phyloP scores from a whole-genome alignment of 2,888 invertebrate genomes.

The Noctua janthina region DNA sequence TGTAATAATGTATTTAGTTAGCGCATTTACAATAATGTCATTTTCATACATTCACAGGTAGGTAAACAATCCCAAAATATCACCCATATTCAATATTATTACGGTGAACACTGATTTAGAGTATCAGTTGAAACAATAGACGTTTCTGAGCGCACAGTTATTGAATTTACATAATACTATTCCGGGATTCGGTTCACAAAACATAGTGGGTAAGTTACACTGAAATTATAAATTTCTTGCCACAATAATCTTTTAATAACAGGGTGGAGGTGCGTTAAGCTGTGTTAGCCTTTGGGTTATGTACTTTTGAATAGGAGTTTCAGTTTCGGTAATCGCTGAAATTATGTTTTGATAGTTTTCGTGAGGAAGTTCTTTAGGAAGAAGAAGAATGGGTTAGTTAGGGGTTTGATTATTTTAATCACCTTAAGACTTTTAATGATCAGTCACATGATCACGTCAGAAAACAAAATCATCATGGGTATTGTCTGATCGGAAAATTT shows the following conservation, averaged over 20 bases:
- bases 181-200: conserved; percentile 74
- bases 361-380: conserved; percentile 56
- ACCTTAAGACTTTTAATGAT: background rate
- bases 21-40: background rate
- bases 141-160: conserved; percentile 71
- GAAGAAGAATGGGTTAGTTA: background rate
- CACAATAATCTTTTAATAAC: conserved; percentile 84
- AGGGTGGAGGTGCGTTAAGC: conserved; percentile 68
- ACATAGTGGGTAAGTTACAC: conserved; percentile 71
- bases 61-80: conserved; percentile 40
- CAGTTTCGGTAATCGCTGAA: conserved; percentile 79
- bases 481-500: background rate
- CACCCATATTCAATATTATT: conserved; percentile 60
- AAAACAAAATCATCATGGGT: background rate
- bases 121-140: conserved; percentile 76
- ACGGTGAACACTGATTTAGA: conserved; percentile 65
- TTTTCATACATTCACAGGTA: conserved; percentile 27
- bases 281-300: conserved; percentile 69
- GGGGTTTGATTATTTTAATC: background rate
- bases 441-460: background rate
- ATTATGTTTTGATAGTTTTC: conserved; percentile 88
- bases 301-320: conserved; percentile 71
- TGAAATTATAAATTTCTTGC: conserved; percentile 82
- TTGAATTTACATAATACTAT: conserved; percentile 85
- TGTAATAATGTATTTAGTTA: background rate